Base-by-base conservation (phyloP, 1,140 invertebrate genomes). In the Drosophila nigromelanica region DNA sequence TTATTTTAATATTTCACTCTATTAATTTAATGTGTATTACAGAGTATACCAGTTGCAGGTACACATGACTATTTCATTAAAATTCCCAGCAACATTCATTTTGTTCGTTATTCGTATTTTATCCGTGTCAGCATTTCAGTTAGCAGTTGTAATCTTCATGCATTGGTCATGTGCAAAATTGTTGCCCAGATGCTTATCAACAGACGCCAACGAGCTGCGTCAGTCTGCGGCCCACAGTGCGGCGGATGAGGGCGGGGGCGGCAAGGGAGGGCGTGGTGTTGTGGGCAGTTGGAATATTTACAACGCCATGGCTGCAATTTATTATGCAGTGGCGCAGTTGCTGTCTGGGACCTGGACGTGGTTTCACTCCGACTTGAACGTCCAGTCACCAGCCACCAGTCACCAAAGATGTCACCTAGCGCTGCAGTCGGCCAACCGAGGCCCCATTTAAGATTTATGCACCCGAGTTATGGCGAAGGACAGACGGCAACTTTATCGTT, bases 401-500 rank as follows among this genome's bases (percentile, higher is more conserved):
- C 85, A 76, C 77, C 85, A 89, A 78, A 74, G 86, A 81, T 89
- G 86, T 89, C 86, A 90, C 86, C 86, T 74, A 63, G 21, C 24
- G 21, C 35, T 48, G 47, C 66, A 62, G 15, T 48, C 51, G 62
- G 39, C 61, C 66, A 33, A 52, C 18, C 54, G 42, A 56, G 35
- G 21, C 14, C 12, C 27, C 45, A 15, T 48, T 64, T 67, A 89
- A 87, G 83, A 87, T 87, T 89, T 89, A 87, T 89, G 83, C 79
- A 83, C 66, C 66, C 83, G 71, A 89, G 83, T 83, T 89, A 87
- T 87, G 83, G 79, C 73, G 59, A 12, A 50, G 60, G 39, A 39
- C 81, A 73, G 80, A 83, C 73, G 80, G 81, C 78, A 87, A 87
- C 82, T 87, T 86, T 86, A 87, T 86, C 81, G 81, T 80, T 69